A percentile compares a stretch with the other conserved stretches of the same genome.
Conservation (phyloP, 2,113 vertebrate species). For the Catagonus wagneri region DNA sequence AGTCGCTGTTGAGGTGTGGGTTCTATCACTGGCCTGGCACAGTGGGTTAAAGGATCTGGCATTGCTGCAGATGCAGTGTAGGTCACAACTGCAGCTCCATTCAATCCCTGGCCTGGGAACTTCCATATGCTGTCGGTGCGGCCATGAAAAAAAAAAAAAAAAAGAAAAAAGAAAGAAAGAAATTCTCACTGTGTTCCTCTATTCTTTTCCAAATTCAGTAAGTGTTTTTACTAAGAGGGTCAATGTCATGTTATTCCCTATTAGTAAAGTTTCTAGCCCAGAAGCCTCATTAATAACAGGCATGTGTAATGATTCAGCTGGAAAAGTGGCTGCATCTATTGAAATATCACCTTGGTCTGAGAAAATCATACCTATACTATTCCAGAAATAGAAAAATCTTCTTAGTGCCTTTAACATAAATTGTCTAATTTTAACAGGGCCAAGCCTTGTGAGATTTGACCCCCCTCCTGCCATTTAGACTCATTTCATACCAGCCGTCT, state of each 20-base stretch:
- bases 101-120: too few species aligned
- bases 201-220: too few species aligned
- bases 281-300: background rate
- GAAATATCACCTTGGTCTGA: background rate
- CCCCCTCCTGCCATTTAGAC: background rate
- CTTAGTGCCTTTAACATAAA: background rate
- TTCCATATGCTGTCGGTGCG: too few species aligned
- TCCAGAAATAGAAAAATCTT: background rate
- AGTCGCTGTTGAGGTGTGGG: too few species aligned
- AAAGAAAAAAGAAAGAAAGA: too few species aligned
- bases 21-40: too few species aligned
- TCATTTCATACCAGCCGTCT: background rate
- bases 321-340: background rate
- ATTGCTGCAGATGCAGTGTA: too few species aligned
- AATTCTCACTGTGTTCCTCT: too few species aligned
- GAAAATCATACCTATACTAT: background rate
- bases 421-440: background rate
- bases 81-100: too few species aligned
- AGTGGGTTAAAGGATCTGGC: too few species aligned
- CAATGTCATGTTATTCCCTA: background rate
- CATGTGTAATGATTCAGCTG: background rate
- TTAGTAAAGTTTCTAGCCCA: background rate
- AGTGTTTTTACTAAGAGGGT: background rate
- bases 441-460: background rate
- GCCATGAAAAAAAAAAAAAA: too few species aligned